Conservation (phyloP, 2,113 vertebrate genomes). For the Rhadina sibilatrix region DNA sequence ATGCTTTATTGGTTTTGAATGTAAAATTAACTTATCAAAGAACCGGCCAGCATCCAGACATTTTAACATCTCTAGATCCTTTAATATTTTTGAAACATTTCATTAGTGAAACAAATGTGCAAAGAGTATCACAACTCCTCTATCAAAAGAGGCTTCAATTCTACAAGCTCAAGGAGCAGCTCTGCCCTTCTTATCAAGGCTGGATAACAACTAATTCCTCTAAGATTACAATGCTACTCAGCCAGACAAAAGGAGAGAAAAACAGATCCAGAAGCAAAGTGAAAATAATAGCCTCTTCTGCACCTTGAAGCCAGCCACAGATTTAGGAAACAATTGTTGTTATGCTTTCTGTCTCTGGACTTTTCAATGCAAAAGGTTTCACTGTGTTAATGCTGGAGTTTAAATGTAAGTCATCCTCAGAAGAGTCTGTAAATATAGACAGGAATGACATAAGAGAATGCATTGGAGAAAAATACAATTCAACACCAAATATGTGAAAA, state of each 20-base stretch:
- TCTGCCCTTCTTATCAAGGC: background rate
- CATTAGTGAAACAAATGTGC: background rate
- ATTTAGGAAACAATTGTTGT: background rate
- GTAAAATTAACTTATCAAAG: constrained; percentile 54
- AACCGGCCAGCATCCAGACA: background rate
- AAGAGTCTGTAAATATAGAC: background rate
- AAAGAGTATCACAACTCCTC: background rate
- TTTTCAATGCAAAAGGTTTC: background rate
- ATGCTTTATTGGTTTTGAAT: constrained; percentile 41
- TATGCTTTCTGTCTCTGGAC: background rate
- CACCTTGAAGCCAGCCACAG: background rate
- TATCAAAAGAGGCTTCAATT: background rate
- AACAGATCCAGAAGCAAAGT: background rate
- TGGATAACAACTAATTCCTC: background rate
- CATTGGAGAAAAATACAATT: background rate
- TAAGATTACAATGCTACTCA: background rate
- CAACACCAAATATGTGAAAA: background rate
- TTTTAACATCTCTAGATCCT: constrained; percentile 3
- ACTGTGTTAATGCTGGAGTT: background rate
- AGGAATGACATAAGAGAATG: background rate
- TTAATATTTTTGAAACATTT: background rate
- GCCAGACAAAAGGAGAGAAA: background rate
- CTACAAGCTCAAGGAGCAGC: background rate
- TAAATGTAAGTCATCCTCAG: background rate
- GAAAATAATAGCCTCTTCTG: background rate